A percentile compares a stretch with the other conserved stretches of the same genome.
These are phyloP conservation scores for Ceratosolen solmsi DNA, from an alignment of 1,140 invertebrate species.

Conservation along the genomic window DNA sequence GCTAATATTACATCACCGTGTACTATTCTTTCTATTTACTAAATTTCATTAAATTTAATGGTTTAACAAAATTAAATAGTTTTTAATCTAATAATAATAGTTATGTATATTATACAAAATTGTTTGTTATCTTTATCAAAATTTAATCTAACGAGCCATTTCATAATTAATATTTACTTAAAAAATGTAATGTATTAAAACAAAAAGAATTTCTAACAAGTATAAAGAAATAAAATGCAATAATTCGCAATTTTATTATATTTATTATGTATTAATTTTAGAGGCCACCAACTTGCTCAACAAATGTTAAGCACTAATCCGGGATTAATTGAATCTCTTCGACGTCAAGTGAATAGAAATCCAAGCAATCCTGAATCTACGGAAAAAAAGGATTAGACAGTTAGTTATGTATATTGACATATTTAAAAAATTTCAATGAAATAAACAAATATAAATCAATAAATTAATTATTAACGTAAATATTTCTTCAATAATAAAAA, in stretches of 20 bases:
- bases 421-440: neutral
- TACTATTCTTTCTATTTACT: too few relatives aligned
- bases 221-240: neutral
- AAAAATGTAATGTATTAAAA: neutral
- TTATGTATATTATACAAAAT: too few relatives aligned
- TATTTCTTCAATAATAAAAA: neutral
- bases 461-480: neutral
- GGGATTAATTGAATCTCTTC: constrained; percentile 79
- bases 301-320: constrained; percentile 81
- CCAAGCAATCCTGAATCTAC: constrained; percentile 62
- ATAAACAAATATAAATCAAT: neutral
- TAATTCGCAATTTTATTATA: neutral
- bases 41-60: too few relatives aligned
- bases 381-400: constrained; percentile 10
- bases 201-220: neutral
- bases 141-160: too few relatives aligned
- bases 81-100: too few relatives aligned
- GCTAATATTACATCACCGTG: too few relatives aligned
- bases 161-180: constrained; percentile 7
- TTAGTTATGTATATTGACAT: neutral
- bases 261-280: constrained; percentile 60
- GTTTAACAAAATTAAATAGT: too few relatives aligned
- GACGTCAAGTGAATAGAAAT: constrained; percentile 73
- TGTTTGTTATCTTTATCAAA: too few relatives aligned
- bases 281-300: constrained; percentile 80